Evolutionary conservation across 2,797 vertebrate genomes (phyloP).

Genomic region (Vireo griseus): DNA sequence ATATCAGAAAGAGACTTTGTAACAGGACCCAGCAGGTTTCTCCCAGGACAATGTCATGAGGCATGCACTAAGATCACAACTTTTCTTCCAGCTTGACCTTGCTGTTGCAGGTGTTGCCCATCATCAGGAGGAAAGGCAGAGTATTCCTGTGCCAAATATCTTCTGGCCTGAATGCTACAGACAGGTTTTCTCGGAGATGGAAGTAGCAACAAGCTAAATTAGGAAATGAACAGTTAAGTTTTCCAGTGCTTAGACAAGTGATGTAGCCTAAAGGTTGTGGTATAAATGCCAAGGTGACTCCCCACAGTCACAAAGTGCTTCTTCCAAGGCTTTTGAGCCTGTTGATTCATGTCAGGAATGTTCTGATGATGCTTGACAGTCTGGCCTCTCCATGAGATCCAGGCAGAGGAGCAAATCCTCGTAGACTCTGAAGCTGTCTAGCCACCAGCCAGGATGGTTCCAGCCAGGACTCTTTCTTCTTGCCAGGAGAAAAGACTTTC

Average conservation of each 20-base stretch:
- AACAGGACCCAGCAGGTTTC: not conserved
- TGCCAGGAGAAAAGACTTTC: not conserved
- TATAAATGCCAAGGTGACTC: not conserved
- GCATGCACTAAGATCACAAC: not conserved
- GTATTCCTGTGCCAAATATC: not conserved
- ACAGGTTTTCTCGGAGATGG: not conserved
- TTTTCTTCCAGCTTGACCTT: not conserved
- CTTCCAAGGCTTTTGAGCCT: not conserved
- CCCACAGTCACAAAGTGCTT: not conserved
- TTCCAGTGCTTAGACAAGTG: not conserved
- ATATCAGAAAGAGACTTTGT: not conserved
- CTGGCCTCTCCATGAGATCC: not conserved
- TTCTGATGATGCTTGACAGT: not conserved
- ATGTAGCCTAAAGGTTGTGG: not conserved
- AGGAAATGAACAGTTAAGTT: constrained; percentile 1
- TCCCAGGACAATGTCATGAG: not conserved
- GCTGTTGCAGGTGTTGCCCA: not conserved
- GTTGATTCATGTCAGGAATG: constrained; percentile 23
- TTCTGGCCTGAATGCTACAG: not conserved
- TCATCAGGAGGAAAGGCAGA: not conserved
- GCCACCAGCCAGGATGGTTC: not conserved
- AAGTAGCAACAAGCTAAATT: not conserved
- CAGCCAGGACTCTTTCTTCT: not conserved
- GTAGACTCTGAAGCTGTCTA: not conserved
- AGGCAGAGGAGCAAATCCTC: not conserved